A percentile compares a stretch with the other conserved stretches of the same genome.
These are phyloP conservation scores for Leucoptera coffeella DNA, from an alignment of 2,888 invertebrate species.

Conservation along the genomic window DNA sequence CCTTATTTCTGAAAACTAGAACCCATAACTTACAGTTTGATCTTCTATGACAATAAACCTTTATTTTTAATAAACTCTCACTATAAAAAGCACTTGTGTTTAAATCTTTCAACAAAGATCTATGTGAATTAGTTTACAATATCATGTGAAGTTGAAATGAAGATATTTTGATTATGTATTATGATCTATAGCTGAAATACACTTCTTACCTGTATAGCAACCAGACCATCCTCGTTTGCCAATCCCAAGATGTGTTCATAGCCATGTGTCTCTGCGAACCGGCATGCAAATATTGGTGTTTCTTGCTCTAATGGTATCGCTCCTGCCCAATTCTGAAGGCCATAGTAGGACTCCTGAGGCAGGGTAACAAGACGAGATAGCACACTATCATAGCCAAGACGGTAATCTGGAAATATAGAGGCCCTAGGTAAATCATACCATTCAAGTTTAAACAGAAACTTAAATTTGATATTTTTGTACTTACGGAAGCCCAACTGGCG, in stretches of 20 bases:
- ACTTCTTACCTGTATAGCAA: conserved; percentile 56
- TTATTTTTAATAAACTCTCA: too few species aligned
- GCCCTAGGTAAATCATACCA: neutral
- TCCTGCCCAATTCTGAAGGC: conserved; percentile 43
- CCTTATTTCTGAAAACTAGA: too few species aligned
- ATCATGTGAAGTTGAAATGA: too few species aligned
- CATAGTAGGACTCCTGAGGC: conserved; percentile 58
- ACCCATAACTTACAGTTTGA: too few species aligned
- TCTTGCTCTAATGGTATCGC: conserved; percentile 53
- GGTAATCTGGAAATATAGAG: conserved; percentile 35
- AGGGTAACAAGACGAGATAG: conserved; percentile 58
- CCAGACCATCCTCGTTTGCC: conserved; percentile 80
- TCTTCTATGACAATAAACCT: too few species aligned
- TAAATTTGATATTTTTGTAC: conserved; percentile 18
- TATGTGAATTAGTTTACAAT: too few species aligned
- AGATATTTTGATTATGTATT: neutral
- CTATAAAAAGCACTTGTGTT: too few species aligned
- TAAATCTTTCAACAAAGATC: too few species aligned
- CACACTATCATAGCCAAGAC: conserved; percentile 58
- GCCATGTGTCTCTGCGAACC: conserved; percentile 63
- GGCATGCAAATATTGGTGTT: conserved; percentile 74
- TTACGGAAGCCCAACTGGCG: conserved; percentile 55
- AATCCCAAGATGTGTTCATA: conserved; percentile 70
- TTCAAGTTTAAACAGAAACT: conserved; percentile 1
- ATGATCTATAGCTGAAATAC: neutral